A percentile compares a stretch with the other conserved stretches of the same genome.
Evolutionary conservation across 2,797 vertebrate species (phyloP).

Genomic region (Rhinichthys osculus): DNA sequence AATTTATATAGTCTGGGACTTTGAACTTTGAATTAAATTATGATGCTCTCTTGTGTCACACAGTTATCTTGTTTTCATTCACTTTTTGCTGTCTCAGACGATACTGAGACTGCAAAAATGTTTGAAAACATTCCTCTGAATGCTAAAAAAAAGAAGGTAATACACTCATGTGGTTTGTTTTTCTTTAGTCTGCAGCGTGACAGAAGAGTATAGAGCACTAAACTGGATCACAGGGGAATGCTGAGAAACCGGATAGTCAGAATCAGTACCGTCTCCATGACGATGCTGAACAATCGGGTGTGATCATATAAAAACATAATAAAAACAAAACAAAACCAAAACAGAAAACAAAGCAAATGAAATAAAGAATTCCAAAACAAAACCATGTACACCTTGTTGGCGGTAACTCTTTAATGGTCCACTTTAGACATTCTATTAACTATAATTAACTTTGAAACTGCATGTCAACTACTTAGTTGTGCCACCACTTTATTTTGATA

Average conservation of each 20-base stretch:
- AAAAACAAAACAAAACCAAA: background rate
- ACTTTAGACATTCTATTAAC: too few species aligned
- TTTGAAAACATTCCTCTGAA: background rate
- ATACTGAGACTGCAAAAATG: background rate
- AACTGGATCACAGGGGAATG: constrained; percentile 47
- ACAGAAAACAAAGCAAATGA: background rate
- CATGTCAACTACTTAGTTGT: too few species aligned
- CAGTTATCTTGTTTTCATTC: background rate
- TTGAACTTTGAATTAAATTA: background rate
- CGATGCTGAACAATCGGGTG: constrained; percentile 9
- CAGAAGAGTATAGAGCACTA: background rate
- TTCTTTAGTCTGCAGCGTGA: constrained; percentile 37
- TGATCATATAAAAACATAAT: constrained; percentile 14
- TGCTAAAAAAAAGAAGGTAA: background rate
- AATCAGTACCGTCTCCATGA: constrained; percentile 10
- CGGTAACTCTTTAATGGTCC: too few species aligned
- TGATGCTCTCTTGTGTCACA: background rate
- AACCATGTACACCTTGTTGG: too few species aligned
- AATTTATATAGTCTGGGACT: background rate
- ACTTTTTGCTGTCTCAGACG: background rate
- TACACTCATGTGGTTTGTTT: constrained; percentile 20
- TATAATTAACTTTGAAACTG: too few species aligned
- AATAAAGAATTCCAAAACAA: background rate
- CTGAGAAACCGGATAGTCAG: constrained; percentile 36
- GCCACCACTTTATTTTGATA: background rate